Conservation (phyloP, 2,113 vertebrate species). For the Malurus alboscapulatus region DNA sequence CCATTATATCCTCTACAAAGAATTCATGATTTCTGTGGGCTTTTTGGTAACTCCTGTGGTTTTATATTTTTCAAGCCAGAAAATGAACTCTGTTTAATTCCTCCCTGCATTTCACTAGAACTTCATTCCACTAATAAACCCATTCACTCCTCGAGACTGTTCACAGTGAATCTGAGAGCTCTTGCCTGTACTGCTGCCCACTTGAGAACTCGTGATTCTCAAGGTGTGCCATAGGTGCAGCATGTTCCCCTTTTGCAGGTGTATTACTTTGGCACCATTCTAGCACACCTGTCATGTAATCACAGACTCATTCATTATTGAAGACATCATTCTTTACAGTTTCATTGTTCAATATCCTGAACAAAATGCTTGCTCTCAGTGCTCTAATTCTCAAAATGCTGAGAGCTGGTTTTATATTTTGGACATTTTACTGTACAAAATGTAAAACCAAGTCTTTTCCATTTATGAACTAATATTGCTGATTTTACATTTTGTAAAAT, state of each 20-base stretch:
- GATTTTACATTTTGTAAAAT: neutral
- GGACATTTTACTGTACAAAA: neutral
- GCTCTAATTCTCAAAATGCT: neutral
- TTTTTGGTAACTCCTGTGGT: rapidly evolving
- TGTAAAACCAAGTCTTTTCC: neutral
- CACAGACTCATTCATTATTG: neutral
- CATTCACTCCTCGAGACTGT: neutral
- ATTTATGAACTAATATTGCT: neutral
- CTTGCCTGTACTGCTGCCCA: neutral
- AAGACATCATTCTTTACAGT: neutral
- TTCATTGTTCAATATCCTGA: neutral
- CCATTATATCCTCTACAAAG: neutral
- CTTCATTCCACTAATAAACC: neutral
- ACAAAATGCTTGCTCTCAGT: neutral
- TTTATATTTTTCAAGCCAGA: neutral
- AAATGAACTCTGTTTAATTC: neutral
- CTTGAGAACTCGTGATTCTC: neutral
- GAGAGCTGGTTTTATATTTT: neutral
- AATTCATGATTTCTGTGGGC: neutral
- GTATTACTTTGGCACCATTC: neutral
- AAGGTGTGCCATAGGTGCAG: neutral
- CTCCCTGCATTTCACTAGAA: neutral
- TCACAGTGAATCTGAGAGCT: neutral
- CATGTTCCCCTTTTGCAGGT: neutral
- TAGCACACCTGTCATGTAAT: neutral